A percentile compares a stretch with the other conserved stretches of the same genome.
Conservation (phyloP, 2,888 invertebrate species). For the Spodoptera picta region DNA sequence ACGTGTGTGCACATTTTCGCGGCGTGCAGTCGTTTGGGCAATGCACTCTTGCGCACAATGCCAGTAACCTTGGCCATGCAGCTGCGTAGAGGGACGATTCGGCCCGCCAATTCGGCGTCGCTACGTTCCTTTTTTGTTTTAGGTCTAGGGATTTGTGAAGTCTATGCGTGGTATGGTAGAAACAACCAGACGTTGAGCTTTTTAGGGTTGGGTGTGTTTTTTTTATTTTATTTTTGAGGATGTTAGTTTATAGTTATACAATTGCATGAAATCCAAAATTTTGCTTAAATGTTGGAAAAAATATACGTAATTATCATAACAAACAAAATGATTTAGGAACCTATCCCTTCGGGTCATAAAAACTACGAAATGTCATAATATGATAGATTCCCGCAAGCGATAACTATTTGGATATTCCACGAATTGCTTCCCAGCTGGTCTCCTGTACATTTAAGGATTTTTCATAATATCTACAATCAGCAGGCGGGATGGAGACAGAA, state of each 20-base stretch:
- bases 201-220: background rate
- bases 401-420: background rate
- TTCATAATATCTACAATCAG: no score
- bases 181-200: background rate
- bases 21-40: constrained; percentile 81
- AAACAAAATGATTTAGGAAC: no score
- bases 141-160: constrained; percentile 40
- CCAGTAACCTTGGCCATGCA: constrained; percentile 85
- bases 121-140: constrained; percentile 49
- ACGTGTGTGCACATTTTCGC: constrained; percentile 75
- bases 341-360: no score
- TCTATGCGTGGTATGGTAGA: background rate
- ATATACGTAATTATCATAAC: no score
- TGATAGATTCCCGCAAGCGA: background rate
- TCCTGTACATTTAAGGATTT: no score
- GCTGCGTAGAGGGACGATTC: constrained; percentile 74
- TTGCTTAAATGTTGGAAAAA: no score
- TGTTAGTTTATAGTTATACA: no score
- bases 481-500: no score
- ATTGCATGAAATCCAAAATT: no score
- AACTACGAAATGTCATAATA: no score
- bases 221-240: no score
- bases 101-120: constrained; percentile 63
- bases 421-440: no score
- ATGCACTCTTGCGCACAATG: constrained; percentile 83